phyloP scores from a whole-genome alignment of 2,113 vertebrate species.

The Pedionomus torquatus region DNA sequence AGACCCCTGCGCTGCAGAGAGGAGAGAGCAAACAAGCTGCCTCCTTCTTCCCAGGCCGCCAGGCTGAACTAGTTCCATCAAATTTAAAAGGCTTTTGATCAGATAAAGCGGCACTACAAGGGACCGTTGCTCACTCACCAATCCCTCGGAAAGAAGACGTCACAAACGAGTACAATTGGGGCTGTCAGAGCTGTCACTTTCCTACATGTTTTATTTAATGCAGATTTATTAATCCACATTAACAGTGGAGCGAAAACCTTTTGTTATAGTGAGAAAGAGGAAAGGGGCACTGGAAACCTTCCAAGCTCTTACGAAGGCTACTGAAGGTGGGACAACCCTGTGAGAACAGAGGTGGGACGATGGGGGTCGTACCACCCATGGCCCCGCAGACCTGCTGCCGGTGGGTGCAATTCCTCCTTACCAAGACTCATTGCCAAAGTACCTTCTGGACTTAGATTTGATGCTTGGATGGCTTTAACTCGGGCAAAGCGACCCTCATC shows the following conservation, averaged over 20 bases:
- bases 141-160: neutral
- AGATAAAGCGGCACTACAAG: neutral
- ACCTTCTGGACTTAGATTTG: neutral
- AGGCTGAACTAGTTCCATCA: neutral
- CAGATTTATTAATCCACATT: slow-evolving; percentile 33
- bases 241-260: neutral
- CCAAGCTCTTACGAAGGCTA: neutral
- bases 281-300: neutral
- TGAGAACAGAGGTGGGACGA: neutral
- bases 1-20: neutral
- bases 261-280: neutral
- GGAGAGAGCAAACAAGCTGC: neutral
- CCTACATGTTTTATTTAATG: neutral
- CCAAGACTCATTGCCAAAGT: neutral
- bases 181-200: slow-evolving; percentile 9
- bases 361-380: rapidly evolving
- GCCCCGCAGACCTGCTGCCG: neutral
- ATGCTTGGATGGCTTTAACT: neutral
- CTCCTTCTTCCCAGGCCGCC: neutral
- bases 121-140: neutral
- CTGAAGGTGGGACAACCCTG: neutral
- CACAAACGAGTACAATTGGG: neutral
- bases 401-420: neutral
- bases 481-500: neutral
- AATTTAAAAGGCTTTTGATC: neutral